Evolutionary conservation across 2,113 vertebrate species (phyloP).

Genomic region (Genyomyrus donnyi): DNA sequence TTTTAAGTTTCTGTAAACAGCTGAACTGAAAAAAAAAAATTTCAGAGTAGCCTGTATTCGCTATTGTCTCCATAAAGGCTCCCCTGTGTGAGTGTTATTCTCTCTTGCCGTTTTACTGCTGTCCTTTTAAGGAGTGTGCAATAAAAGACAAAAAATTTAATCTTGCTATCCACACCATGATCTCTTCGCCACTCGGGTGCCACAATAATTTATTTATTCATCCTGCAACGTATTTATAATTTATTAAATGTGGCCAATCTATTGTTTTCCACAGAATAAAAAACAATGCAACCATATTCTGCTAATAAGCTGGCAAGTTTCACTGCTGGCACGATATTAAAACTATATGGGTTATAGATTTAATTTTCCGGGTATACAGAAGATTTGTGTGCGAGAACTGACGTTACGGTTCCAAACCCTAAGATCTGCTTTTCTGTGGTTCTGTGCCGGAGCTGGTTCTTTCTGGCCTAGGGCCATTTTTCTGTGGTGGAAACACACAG

Average conservation of each 20-base stretch:
- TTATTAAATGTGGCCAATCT: not conserved
- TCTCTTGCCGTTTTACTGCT: not conserved
- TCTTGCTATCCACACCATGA: not conserved
- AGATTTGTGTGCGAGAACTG: not conserved
- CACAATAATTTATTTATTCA: not conserved
- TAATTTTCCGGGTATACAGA: not conserved
- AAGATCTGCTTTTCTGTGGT: no score
- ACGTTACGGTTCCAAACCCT: not conserved
- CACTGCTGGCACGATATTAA: not conserved
- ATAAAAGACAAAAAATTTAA: not conserved
- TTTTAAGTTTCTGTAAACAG: no score
- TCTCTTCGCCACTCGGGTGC: not conserved
- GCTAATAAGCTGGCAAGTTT: not conserved
- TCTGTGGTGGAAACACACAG: not conserved
- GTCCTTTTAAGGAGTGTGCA: not conserved
- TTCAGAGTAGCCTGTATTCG: not conserved
- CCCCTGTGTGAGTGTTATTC: not conserved
- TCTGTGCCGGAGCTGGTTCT: not conserved
- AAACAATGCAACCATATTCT: not conserved
- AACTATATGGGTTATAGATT: not conserved
- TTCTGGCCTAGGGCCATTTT: not conserved
- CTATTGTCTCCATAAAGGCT: not conserved
- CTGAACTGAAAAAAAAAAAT: not conserved
- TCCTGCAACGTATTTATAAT: not conserved
- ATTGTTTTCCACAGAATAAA: not conserved